Evolutionary conservation across 1,140 invertebrate genomes (phyloP).

Genomic region (Tetramorium alpestre): DNA sequence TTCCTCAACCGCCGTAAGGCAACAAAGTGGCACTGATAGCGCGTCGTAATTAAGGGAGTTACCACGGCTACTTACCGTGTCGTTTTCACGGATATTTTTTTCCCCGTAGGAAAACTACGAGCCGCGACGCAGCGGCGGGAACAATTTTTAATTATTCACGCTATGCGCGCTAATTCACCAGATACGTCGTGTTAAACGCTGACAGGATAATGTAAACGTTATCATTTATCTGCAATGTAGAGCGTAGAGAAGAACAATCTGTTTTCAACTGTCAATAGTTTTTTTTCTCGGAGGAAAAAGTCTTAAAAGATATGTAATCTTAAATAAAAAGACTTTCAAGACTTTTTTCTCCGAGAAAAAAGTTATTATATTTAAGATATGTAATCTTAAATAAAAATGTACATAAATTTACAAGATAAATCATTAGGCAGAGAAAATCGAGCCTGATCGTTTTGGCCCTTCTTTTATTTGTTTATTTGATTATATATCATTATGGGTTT

Average conservation of each 20-base stretch:
- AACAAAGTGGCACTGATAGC: constrained; percentile 64
- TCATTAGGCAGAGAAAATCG: no score
- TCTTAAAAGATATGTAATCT: background rate
- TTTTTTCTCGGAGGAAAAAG: background rate
- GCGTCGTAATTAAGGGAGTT: constrained; percentile 68
- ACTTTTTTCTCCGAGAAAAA: no score
- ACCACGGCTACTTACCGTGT: constrained; percentile 59
- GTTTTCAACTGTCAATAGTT: background rate
- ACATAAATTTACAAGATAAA: no score
- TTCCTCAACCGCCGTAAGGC: constrained; percentile 61
- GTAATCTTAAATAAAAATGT: no score
- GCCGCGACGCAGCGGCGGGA: background rate
- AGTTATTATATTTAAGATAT: no score
- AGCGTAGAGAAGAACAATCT: background rate
- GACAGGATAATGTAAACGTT: constrained; percentile 22
- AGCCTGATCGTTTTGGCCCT: no score
- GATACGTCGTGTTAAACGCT: constrained; percentile 10
- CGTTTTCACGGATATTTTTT: constrained; percentile 44
- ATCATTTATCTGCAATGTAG: constrained; percentile 28
- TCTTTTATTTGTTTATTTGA: no score
- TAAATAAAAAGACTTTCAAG: no score
- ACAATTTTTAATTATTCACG: constrained; percentile 46
- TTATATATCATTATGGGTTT: no score
- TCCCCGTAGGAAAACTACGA: background rate
- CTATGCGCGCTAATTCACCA: constrained; percentile 17